phyloP scores from a whole-genome alignment of 1,140 invertebrate species.

The Heliconius eleuchia region DNA sequence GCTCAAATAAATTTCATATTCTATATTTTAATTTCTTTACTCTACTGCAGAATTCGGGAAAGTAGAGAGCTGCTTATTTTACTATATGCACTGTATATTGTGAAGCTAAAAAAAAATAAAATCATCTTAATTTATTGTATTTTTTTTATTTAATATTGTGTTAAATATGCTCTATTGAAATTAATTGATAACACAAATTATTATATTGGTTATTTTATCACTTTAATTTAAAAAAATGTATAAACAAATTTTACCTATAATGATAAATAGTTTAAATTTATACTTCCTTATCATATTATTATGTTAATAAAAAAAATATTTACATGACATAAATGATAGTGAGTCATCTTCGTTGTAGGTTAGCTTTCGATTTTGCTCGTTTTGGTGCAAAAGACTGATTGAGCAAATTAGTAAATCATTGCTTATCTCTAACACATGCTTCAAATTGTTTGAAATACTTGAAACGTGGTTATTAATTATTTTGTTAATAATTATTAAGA shows the following conservation, averaged over 20 bases:
- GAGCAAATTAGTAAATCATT: constrained; percentile 18
- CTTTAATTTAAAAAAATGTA: too few species aligned
- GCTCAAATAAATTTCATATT: too few species aligned
- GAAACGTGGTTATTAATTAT: neutral
- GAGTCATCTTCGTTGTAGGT: constrained; percentile 25
- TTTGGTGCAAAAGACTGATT: constrained; percentile 13
- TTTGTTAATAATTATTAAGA: too few species aligned
- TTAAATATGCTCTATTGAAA: too few species aligned
- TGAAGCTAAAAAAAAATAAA: too few species aligned
- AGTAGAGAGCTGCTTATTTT: too few species aligned
- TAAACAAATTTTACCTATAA: neutral
- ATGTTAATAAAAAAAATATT: neutral
- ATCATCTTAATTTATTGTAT: too few species aligned
- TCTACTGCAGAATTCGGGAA: too few species aligned
- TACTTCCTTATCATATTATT: neutral
- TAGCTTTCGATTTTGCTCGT: constrained; percentile 26
- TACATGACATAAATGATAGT: neutral
- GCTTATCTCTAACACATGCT: constrained; percentile 30
- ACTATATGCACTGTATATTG: too few species aligned
- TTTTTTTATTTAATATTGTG: too few species aligned
- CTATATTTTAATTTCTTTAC: too few species aligned
- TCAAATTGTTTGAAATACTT: neutral
- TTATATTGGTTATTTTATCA: too few species aligned
- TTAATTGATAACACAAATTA: neutral
- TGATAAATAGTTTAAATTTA: neutral